Evolutionary conservation across 2,113 vertebrate genomes (phyloP).

Genomic region (Micronycteris hirsuta): DNA sequence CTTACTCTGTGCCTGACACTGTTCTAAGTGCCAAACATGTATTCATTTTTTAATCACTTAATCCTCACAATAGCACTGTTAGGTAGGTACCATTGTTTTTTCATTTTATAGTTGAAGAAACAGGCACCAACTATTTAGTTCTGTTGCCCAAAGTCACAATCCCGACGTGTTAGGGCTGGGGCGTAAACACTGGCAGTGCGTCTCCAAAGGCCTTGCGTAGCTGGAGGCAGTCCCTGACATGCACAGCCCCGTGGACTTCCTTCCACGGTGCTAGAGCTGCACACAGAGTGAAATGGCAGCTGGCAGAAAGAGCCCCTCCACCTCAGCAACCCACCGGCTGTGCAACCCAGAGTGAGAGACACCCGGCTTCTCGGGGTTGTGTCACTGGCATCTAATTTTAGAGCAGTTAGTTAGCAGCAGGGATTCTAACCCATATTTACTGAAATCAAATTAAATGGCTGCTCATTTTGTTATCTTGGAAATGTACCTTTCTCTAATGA

Average conservation of each 20-base stretch:
- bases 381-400: background rate
- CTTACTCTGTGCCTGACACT: background rate
- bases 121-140: background rate
- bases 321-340: background rate
- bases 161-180: background rate
- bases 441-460: conserved; percentile 45
- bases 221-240: background rate
- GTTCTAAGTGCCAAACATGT: background rate
- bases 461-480: conserved; percentile 14
- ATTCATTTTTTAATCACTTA: background rate
- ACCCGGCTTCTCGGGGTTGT: background rate
- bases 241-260: background rate
- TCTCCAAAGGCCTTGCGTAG: background rate
- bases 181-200: background rate
- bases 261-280: background rate
- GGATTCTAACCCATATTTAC: conserved; percentile 40
- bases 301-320: background rate
- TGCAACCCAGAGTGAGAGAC: background rate
- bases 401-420: conserved; percentile 18
- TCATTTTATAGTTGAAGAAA: background rate
- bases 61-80: background rate
- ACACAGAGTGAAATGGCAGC: background rate
- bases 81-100: background rate
- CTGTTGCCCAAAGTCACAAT: background rate
- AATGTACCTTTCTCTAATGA: background rate